Evolutionary conservation across 1,140 invertebrate species (phyloP), one percentile per base, ranked within the genome.

Genomic region (Monochamus saltuarius): DNA sequence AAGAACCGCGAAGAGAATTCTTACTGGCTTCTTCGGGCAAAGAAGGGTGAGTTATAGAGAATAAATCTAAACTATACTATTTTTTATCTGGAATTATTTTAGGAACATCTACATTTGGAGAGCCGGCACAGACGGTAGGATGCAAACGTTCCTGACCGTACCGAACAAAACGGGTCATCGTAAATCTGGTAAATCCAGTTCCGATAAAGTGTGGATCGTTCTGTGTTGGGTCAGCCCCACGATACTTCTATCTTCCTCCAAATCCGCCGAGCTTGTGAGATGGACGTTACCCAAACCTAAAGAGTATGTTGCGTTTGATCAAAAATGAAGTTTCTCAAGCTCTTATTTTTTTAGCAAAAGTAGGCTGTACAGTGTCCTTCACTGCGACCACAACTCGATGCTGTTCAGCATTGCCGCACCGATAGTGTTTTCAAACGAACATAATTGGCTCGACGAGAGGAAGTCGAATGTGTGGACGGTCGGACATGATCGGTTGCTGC

Each of bases 401-500:
- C 42, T 75, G 13, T 75, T 73, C 42, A 51, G 49, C 16, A 73
- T 75, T 55, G 59, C 65, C 1, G 61, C 71, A 4, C 64, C 72
- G n/a, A 53, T 65, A 7, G 42, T 58, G 16, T 61, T 60, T 11
- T 46, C 54, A 34, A 60, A 66, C 19, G 56, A 60, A 16, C 57
- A 42, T 17, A 66, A 69, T 42, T 66, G 62, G 57, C 38, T 56
- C 16, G 52, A 66, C 52, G 38, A 56, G 17, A 46, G 11, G 13
- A 40, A 47, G 11, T 14, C 66, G 2, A 68, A 65, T 62, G 75
- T 87, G 11, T 87, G 87, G 86, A 85, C 84, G 4, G 69, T 78
- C 0, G 82, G 82, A 1, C 83, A 87, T 69, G 87, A 90, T 71
- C 78, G 87, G 38, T 77, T 81, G 68, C 65, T 92, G 1, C 73